A percentile compares a stretch with the other conserved stretches of the same genome.
These are phyloP conservation scores for Antheraea yamamai DNA, from an alignment of 2,888 invertebrate genomes.

Conservation along the genomic window DNA sequence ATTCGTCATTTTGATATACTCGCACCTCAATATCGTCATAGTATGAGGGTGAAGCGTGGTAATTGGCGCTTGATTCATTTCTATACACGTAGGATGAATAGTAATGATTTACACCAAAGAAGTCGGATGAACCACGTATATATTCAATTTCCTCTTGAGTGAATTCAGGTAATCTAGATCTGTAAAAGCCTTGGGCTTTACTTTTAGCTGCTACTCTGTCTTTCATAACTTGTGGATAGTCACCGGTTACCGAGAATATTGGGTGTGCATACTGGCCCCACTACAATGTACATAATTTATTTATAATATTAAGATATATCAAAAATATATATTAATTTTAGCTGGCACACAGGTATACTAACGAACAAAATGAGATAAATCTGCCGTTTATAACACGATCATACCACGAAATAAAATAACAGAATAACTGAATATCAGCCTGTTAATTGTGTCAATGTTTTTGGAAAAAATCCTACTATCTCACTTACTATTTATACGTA, in stretches of 20 bases:
- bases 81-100: constrained; percentile 69
- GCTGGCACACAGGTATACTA: too few species aligned
- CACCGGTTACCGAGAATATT: constrained; percentile 81
- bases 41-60: constrained; percentile 39
- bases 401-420: too few species aligned
- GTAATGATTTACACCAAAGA: constrained; percentile 87
- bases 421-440: too few species aligned
- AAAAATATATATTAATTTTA: not conserved
- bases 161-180: constrained; percentile 83
- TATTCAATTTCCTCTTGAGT: constrained; percentile 81
- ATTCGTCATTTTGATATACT: constrained; percentile 29
- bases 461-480: too few species aligned
- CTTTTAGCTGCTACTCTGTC: constrained; percentile 80
- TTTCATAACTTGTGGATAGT: constrained; percentile 83
- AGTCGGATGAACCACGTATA: constrained; percentile 83
- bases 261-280: constrained; percentile 83
- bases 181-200: constrained; percentile 75
- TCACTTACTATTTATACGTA: too few species aligned
- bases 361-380: too few species aligned
- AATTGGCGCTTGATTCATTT: constrained; percentile 41
- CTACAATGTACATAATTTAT: constrained; percentile 45
- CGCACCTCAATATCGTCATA: constrained; percentile 41
- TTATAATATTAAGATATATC: not conserved
- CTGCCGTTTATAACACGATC: too few species aligned
- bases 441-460: too few species aligned